phyloP scores from a whole-genome alignment of 2,113 vertebrate genomes.

The Ictalurus punctatus region DNA sequence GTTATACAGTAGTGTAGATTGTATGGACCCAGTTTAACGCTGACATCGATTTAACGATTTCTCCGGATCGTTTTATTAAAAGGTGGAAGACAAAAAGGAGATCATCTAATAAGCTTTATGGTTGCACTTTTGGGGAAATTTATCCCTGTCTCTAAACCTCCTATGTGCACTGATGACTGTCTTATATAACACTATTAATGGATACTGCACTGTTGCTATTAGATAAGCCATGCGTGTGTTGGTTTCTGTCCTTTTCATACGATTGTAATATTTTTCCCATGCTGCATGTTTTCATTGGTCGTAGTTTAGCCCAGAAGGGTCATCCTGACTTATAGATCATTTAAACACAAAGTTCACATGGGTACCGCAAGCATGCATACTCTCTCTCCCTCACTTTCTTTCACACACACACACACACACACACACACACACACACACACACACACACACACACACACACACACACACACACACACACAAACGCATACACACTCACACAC shows the following conservation, averaged over 20 bases:
- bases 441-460: not conserved
- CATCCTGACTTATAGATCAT: not conserved
- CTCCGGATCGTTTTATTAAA: constrained; percentile 4
- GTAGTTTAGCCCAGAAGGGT: not conserved
- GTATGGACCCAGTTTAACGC: not conserved
- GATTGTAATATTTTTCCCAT: not conserved
- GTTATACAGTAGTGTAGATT: not conserved
- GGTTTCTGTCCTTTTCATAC: not conserved
- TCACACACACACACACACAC: not conserved
- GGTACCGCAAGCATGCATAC: not conserved
- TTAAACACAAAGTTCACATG: not conserved
- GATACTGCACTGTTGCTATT: not conserved
- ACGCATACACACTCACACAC: not conserved
- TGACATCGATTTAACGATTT: constrained; percentile 21
- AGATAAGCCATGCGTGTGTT: not conserved
- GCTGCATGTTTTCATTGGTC: not conserved
- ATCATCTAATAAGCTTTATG: constrained; percentile 43
- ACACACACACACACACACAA: not conserved
- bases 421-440: not conserved
- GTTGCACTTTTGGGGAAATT: constrained; percentile 33
- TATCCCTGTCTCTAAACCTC: not conserved
- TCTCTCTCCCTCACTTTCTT: too few relatives aligned
- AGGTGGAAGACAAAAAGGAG: not conserved
- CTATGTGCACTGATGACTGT: constrained; percentile 3
- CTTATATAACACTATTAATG: constrained; percentile 22